These are phyloP conservation scores for Gavialis gangeticus DNA, from an alignment of 2,113 vertebrate genomes.

Conservation along the genomic window DNA sequence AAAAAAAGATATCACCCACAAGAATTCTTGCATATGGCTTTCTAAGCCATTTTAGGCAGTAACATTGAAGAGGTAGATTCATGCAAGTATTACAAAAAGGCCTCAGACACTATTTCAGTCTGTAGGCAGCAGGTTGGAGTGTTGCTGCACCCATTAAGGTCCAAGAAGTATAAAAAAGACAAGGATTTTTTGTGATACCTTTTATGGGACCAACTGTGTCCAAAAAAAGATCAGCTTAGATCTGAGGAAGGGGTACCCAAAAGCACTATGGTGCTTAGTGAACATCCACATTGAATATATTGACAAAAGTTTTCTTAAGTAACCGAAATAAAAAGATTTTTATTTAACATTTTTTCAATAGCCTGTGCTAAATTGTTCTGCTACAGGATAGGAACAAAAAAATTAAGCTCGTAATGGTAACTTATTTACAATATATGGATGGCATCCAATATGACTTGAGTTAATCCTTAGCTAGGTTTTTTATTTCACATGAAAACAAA, in stretches of 20 bases:
- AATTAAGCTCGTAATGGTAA: neutral
- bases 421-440: neutral
- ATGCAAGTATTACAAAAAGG: neutral
- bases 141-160: too few species aligned
- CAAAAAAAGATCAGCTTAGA: too few species aligned
- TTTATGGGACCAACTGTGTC: too few species aligned
- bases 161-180: too few species aligned
- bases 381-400: neutral
- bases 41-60: too few species aligned
- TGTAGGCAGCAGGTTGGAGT: neutral
- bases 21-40: too few species aligned
- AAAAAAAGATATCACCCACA: too few species aligned
- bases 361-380: neutral
- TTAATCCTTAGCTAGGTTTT: conserved; percentile 1
- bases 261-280: neutral
- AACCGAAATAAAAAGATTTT: neutral
- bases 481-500: conserved; percentile 9
- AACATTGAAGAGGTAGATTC: neutral
- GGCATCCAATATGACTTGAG: neutral
- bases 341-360: neutral
- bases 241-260: too few species aligned
- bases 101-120: neutral
- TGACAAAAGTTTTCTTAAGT: neutral
- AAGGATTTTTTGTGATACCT: too few species aligned
- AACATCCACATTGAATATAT: neutral